phyloP scores from a whole-genome alignment of 2,113 vertebrate species.

The Brienomyrus brachyistius region DNA sequence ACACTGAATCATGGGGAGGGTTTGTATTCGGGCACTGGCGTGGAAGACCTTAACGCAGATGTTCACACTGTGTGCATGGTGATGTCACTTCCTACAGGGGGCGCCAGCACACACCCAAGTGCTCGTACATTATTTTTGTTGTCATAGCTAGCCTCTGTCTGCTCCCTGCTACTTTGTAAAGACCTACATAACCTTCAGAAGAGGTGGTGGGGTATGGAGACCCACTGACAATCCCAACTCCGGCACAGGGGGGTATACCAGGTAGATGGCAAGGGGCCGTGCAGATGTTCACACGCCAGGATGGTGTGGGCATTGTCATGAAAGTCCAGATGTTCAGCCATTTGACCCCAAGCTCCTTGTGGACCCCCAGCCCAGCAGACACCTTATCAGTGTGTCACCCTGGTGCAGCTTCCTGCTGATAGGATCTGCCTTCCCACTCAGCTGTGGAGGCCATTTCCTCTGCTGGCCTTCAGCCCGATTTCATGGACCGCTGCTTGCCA shows the following conservation, averaged over 20 bases:
- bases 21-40: not conserved
- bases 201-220: not conserved
- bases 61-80: not conserved
- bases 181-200: not conserved
- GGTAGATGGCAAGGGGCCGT: not conserved
- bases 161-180: not conserved
- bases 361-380: not conserved
- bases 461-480: not conserved
- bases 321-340: not conserved
- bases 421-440: not conserved
- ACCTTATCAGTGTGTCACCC: not conserved
- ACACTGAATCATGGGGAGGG: not conserved
- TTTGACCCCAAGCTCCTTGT: not conserved
- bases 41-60: not conserved
- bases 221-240: not conserved
- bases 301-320: not conserved
- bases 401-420: slow-evolving; percentile 3
- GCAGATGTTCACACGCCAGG: too few relatives aligned
- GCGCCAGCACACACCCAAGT: not conserved
- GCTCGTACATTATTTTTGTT: not conserved
- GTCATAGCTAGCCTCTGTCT: not conserved
- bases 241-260: not conserved
- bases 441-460: not conserved
- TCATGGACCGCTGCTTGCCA: not conserved
- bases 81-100: slow-evolving; percentile 4